Base-by-base conservation (phyloP, 2,113 vertebrate species). In the Perca schrenkii region DNA sequence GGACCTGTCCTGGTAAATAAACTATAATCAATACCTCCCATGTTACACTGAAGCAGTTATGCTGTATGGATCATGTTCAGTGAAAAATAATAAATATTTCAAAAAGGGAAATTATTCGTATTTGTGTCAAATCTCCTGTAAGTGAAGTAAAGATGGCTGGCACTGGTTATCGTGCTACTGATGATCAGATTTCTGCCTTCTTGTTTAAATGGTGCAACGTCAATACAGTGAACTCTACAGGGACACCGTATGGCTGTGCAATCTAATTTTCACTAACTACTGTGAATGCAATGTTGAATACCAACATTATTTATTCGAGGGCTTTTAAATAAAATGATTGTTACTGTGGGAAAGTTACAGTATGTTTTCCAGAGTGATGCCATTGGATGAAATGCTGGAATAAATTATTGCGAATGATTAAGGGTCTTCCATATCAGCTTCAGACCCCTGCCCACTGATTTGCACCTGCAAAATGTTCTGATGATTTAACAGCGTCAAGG, bases 11-110 rank as follows among this genome's bases (percentile, higher is more conserved):
- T 64, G 64, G 47, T 63, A 8, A 40, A 65, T 65, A 72, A 64
- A 61, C 49, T 76, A 52, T 15, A 31, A 46, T 28, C 40, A 4
- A 63, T 21, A 53, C 50, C n/a, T 65, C 25, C 53, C 28, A n/a
- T 72, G 69, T 83, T 74, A 46, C 72, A 75, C 53, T 67, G 5
- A 58, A 61, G 69, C 78, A 62, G 67, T 34, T 62, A 19, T 0
- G 14, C 47, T 57, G 49, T 76, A 36, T 69, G 19, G 36, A 54
- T 79, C 16, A 60, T 77, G 60, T 65, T 78, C 14, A 57, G 43
- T 34, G n/a, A 49, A 36, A 64, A 72, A 76, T 64, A 71, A 63
- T 64, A 71, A 63, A 77, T 5, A 63, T 19, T 40, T 52, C 3
- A 46, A 12, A 73, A 16, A 47, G 46, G 57, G 2, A 22, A 17